Conservation (phyloP, 2,888 invertebrate species). For the Spodoptera exigua region DNA sequence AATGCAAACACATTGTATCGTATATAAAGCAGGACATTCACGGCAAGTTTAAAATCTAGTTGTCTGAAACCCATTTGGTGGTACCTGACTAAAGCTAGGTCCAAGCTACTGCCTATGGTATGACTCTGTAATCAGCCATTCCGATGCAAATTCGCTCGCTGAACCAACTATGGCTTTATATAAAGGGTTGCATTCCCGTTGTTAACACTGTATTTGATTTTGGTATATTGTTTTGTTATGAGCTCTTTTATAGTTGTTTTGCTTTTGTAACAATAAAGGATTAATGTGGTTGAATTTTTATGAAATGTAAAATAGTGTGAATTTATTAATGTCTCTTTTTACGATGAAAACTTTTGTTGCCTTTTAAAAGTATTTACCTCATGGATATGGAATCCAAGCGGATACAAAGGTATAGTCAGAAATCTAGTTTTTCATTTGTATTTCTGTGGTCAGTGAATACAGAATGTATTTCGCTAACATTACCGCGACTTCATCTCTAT, state of each 20-base stretch:
- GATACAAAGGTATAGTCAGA: too few species aligned
- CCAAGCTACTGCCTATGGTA: slow-evolving; percentile 78
- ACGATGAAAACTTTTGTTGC: too few species aligned
- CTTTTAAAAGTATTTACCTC: too few species aligned
- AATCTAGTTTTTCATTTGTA: not conserved
- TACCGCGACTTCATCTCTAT: slow-evolving; percentile 57
- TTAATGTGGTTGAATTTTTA: slow-evolving; percentile 1
- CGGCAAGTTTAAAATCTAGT: slow-evolving; percentile 67
- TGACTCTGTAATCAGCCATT: slow-evolving; percentile 87
- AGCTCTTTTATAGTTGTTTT: too few species aligned
- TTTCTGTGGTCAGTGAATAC: not conserved
- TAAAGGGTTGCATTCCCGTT: slow-evolving; percentile 67
- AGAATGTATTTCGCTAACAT: slow-evolving; percentile 53
- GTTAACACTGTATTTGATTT: slow-evolving; percentile 53
- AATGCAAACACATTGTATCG: slow-evolving; percentile 50
- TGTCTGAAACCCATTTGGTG: slow-evolving; percentile 59
- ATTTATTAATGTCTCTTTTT: not conserved
- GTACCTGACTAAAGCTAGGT: slow-evolving; percentile 70
- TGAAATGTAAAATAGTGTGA: too few species aligned
- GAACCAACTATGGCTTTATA: slow-evolving; percentile 87
- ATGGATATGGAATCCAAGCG: too few species aligned
- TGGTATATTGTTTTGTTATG: not conserved
- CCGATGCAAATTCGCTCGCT: slow-evolving; percentile 86
- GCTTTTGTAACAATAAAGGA: too few species aligned
- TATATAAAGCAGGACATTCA: slow-evolving; percentile 58